A percentile compares a stretch with the other conserved stretches of the same genome.
phyloP scores from a whole-genome alignment of 2,888 invertebrate genomes.

The Leptinotarsa rubiginosa region DNA sequence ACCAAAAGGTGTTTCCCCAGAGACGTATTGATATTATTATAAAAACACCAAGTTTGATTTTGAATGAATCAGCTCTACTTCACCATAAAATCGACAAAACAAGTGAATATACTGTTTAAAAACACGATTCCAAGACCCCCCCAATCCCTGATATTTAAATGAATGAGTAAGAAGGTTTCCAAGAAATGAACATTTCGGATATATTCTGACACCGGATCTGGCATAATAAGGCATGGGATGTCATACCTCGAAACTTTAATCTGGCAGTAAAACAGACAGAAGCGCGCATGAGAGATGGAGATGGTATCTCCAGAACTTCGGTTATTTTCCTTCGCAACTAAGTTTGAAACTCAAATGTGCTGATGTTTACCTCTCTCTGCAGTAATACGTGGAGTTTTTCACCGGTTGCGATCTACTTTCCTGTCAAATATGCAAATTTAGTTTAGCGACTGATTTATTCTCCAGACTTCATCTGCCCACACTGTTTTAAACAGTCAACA shows the following conservation, averaged over 20 bases:
- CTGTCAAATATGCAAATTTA: constrained; percentile 24
- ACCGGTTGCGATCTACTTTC: constrained; percentile 20
- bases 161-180: no score
- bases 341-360: constrained; percentile 11
- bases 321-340: constrained; percentile 2
- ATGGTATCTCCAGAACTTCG: not conserved
- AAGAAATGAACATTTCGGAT: not conserved
- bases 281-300: constrained; percentile 1
- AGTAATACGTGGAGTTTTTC: constrained; percentile 13
- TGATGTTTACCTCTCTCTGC: constrained; percentile 7
- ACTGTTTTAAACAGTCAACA: not conserved
- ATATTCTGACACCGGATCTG: not conserved
- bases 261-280: constrained; percentile 2
- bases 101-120: no score
- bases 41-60: no score
- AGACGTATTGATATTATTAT: no score
- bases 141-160: no score
- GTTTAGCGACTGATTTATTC: constrained; percentile 1
- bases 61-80: no score
- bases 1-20: no score
- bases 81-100: no score
- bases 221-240: not conserved
- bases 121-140: no score
- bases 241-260: not conserved
- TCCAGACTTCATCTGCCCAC: constrained; percentile 3